Percentiles rank a stretch among this genome's conserved stretches.
phyloP scores from a whole-genome alignment of 2,113 vertebrate genomes.

The Tachycineta bicolor region DNA sequence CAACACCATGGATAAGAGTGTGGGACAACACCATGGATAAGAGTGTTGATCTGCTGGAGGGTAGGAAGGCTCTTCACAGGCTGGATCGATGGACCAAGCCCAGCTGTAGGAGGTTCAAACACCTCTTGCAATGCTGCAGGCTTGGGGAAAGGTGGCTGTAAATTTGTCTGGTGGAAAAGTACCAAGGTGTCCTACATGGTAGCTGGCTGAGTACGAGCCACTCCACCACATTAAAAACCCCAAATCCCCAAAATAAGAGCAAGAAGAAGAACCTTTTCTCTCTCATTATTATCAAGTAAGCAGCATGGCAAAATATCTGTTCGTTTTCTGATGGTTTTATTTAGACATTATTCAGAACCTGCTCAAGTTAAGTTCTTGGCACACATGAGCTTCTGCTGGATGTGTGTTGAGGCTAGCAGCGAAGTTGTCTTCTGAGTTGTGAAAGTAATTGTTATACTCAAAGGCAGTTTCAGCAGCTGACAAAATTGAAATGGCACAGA shows the following conservation, averaged over 20 bases:
- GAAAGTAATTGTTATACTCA: background rate
- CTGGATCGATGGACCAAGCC: background rate
- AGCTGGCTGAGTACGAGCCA: background rate
- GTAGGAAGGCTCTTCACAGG: background rate
- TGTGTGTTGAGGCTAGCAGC: background rate
- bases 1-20: too few species aligned
- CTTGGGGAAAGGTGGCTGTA: background rate
- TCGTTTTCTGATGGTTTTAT: background rate
- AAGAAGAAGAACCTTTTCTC: background rate
- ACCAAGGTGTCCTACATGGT: background rate
- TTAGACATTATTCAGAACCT: background rate
- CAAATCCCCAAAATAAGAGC: background rate
- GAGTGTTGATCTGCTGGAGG: background rate
- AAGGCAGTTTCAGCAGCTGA: background rate
- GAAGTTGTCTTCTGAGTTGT: background rate
- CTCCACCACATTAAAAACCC: background rate
- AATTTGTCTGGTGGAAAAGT: background rate
- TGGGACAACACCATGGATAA: background rate
- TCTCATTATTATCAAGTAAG: background rate
- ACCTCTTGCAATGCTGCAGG: background rate
- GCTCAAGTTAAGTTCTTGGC: background rate
- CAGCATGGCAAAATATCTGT: background rate
- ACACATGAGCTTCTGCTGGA: background rate
- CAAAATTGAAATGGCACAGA: background rate
- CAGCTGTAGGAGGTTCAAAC: background rate